Conservation (phyloP, 2,797 vertebrate species). For the Lophotriccus pileatus region DNA sequence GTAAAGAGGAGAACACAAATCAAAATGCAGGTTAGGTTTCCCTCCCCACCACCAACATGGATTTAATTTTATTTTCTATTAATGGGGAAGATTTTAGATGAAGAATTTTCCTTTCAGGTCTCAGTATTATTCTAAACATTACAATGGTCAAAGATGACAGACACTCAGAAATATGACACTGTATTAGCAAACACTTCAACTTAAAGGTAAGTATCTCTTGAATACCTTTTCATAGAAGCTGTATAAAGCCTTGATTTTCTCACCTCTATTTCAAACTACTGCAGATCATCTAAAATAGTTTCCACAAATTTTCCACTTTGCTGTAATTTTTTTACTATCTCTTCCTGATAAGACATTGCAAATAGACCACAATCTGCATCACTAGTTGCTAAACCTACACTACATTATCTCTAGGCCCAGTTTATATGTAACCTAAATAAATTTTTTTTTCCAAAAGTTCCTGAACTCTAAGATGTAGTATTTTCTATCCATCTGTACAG, state of each 20-base stretch:
- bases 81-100: neutral
- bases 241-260: neutral
- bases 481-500: neutral
- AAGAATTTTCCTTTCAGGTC: neutral
- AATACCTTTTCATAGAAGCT: neutral
- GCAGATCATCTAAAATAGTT: neutral
- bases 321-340: neutral
- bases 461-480: neutral
- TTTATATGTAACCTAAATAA: neutral
- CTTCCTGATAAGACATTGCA: neutral
- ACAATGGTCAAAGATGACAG: neutral
- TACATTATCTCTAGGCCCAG: neutral
- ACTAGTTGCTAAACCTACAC: neutral
- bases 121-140: neutral
- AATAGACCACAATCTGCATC: neutral
- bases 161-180: neutral
- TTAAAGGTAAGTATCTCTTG: neutral
- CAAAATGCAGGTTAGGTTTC: neutral
- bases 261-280: neutral
- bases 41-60: neutral
- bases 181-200: neutral
- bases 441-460: neutral
- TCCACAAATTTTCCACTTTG: neutral
- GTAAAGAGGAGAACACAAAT: neutral
- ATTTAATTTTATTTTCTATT: neutral